Base-by-base conservation (phyloP, 2,797 vertebrate genomes). In the Pteropus rufus region DNA sequence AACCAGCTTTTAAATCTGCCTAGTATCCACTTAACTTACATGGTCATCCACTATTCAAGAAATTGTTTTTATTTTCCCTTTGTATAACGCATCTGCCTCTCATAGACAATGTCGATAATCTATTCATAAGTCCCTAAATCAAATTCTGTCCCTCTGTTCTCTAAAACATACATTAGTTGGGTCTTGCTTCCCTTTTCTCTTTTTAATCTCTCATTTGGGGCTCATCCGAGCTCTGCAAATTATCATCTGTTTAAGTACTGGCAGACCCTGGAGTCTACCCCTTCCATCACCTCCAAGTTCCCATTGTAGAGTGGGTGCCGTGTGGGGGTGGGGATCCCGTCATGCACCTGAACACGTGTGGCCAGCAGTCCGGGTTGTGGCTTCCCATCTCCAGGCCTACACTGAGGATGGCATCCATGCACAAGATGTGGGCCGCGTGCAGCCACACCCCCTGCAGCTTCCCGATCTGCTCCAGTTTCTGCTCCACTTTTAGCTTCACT, bases 331-430 rank as follows among this genome's bases (percentile, higher is more conserved):
- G 64, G 89, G 85, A 39, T 46, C 80, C 76, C 29, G 0, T 76
- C 62, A 60, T 58, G 19, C 98, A 99, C 99, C 99, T 99, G 98
- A 99, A 99, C 77, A 99, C 99, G 0, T 99, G 99, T 0, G 99
- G 99, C 99, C 99, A 99, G 98, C 99, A 99, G 98, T 99, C 99
- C 15, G 99, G 99, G 98, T 99, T 99, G 98, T 99, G 99, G 98
- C 99, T 99, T 93, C 99, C 99, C 99, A 99, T 99, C 98, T 99
- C 99, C 98, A 99, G 98, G 5, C 99, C 99, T 36, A 99, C 99
- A 3, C 99, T 99, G 95, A 99, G 99, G 97, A 99, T 99, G 97
- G 99, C 99, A 46, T 99, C 99, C 99, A 99, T 99, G 97, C 99
- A 99, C 97, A 99, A 97, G 75, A 99, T 99, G 18, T 99, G 99